A percentile compares a stretch with the other conserved stretches of the same genome.
phyloP scores from a whole-genome alignment of 2,113 vertebrate species.

The Alethe castanea region DNA sequence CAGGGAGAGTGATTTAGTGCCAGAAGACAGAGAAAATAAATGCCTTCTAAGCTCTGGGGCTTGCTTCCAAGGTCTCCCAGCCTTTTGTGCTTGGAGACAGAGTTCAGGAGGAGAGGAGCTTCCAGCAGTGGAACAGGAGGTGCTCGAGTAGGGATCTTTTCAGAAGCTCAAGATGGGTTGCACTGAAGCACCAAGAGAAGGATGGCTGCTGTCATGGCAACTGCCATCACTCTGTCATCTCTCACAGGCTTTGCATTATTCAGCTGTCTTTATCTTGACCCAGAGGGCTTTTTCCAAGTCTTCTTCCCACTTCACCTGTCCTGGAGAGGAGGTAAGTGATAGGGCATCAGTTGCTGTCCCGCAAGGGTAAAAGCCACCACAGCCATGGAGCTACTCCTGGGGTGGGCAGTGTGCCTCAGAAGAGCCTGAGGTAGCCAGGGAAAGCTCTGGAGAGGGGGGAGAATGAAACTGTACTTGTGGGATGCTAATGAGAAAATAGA shows the following conservation, averaged over 20 bases:
- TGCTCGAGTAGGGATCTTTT: neutral
- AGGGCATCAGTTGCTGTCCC: neutral
- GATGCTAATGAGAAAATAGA: neutral
- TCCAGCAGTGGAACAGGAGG: neutral
- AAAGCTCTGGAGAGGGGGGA: rapidly evolving
- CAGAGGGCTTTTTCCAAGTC: neutral
- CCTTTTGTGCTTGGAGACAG: neutral
- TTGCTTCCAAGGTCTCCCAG: neutral
- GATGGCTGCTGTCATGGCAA: neutral
- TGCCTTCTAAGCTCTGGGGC: neutral
- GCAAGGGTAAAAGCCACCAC: neutral
- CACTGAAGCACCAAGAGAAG: neutral
- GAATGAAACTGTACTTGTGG: neutral
- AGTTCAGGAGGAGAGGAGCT: neutral
- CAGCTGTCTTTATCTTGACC: neutral
- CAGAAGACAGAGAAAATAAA: neutral
- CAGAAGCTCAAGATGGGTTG: neutral
- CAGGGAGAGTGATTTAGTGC: neutral
- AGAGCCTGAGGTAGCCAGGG: neutral
- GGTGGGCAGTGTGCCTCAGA: neutral
- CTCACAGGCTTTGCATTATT: neutral
- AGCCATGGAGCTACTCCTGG: neutral
- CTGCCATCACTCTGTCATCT: too few species aligned
- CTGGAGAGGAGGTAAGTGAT: neutral
- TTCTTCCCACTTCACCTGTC: neutral